Conservation (phyloP, 2,113 vertebrate species). For the Onychostoma macrolepis region DNA sequence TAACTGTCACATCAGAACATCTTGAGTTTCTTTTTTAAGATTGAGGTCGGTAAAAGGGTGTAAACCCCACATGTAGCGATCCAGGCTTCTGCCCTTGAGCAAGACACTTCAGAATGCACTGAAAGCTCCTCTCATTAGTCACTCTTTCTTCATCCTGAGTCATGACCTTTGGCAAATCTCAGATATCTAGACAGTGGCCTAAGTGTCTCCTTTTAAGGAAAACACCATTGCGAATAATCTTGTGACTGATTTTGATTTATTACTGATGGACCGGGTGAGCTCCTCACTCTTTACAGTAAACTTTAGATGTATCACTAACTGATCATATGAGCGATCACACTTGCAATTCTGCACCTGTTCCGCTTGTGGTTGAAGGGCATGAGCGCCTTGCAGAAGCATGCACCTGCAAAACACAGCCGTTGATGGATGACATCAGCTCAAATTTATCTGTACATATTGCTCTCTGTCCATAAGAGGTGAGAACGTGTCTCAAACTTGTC, state of each 20-base stretch:
- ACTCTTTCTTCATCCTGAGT: background rate
- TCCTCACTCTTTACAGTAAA: constrained; percentile 10
- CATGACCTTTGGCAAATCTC: constrained; percentile 8
- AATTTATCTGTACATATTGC: constrained; percentile 15
- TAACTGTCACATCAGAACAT: background rate
- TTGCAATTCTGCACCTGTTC: constrained; percentile 14
- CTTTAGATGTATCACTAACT: constrained; percentile 14
- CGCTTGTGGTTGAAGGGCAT: background rate
- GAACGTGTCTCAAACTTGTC: constrained; percentile 5
- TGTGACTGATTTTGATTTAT: background rate
- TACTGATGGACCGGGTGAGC: constrained; percentile 3
- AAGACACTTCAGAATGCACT: background rate
- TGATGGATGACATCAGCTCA: constrained; percentile 28
- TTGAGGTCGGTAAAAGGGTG: background rate
- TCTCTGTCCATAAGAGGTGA: constrained; percentile 25
- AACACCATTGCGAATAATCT: background rate
- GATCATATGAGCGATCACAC: constrained; percentile 13
- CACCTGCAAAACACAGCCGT: constrained; percentile 5
- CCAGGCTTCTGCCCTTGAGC: background rate
- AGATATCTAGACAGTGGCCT: background rate
- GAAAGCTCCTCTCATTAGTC: background rate
- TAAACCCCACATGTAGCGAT: background rate
- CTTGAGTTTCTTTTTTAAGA: background rate
- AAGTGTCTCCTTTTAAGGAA: constrained; percentile 24
- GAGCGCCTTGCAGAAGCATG: background rate